phyloP scores from a whole-genome alignment of 2,888 invertebrate genomes.

The Neoscelio sp. region DNA sequence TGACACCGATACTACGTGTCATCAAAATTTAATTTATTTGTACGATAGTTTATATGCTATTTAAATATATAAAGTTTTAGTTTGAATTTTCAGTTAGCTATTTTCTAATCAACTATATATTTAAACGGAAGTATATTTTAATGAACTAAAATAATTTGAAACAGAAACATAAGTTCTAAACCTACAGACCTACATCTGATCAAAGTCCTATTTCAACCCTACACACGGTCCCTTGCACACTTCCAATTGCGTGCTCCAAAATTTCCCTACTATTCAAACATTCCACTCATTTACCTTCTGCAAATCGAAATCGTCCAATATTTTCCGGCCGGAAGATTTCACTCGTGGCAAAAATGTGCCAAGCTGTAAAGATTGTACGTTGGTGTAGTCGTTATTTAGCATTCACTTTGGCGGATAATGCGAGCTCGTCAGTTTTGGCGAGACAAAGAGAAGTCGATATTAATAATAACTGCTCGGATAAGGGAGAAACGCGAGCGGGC shows the following conservation, averaged over 20 bases:
- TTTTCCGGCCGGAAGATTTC: conserved; percentile 20
- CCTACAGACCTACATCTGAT: too few relatives aligned
- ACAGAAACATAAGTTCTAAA: too few relatives aligned
- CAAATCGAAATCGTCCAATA: conserved; percentile 13
- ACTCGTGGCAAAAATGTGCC: conserved; percentile 56
- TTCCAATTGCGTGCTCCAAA: too few relatives aligned
- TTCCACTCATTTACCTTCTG: not conserved
- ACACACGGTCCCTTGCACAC: conserved; percentile 37
- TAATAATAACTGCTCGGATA: conserved; percentile 66
- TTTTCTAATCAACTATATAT: too few relatives aligned
- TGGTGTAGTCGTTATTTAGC: conserved; percentile 59
- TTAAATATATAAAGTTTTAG: too few relatives aligned
- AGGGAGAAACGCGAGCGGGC: conserved; percentile 49
- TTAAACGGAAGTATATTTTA: too few relatives aligned
- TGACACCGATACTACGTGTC: too few relatives aligned
- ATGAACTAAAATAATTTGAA: too few relatives aligned
- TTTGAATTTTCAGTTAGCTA: too few relatives aligned
- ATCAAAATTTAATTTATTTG: too few relatives aligned
- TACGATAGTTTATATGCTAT: too few relatives aligned
- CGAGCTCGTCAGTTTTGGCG: conserved; percentile 56
- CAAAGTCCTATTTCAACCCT: conserved; percentile 24
- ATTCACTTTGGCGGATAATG: conserved; percentile 63
- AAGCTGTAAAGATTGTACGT: conserved; percentile 51
- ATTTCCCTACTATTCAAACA: conserved; percentile 15
- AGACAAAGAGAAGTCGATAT: conserved; percentile 66